Evolutionary conservation across 92 coral and sea anemone species (phyloP), one percentile per base, ranked within the genome.

Genomic region (Phenganax marumi): DNA sequence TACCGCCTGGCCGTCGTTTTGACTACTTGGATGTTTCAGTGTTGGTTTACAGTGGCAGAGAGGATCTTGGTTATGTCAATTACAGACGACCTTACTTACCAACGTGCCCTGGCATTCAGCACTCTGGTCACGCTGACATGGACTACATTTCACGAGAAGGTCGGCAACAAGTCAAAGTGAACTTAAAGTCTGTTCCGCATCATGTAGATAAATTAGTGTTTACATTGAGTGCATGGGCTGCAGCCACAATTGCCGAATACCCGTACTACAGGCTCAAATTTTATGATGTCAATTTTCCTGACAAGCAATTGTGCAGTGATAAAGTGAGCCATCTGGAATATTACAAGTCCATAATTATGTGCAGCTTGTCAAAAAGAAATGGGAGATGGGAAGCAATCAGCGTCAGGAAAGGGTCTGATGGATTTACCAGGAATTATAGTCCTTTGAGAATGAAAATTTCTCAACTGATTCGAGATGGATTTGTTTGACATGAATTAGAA

Each of bases 11-110:
- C 26, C 49, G 72, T 10, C 47, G 58, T 23, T 71, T 25, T n/a
- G 91, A 88, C 54, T 88, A 70, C 89, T 62, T 88, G 24, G 86
- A 88, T 17, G 89, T 86, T 5, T 88, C 91, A 4, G 89, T 86
- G 16, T 70, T 88, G 48, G 56, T 88, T 61, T 88, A 88, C 80
- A 80, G 89, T 63, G 89, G 84, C 48, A 58, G 76, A 2, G 14
- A 6, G 7, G 76, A 84, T 52, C 53, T 64, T 14, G 75, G 83
- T 82, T 64, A 84, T 53, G 85, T 88, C 26, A 83, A 88, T 55
- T 88, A 80, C 85, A 66, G 88, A 21, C 49, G 76, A 25, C 86
- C 13, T 33, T 57, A 8, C 51, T 10, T 24, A 58, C 80, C 8
- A 52, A 14, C 6, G 88, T 63, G n/a, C 33, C 52, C 88, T 8